These are phyloP conservation scores for Luffia ferchaultella DNA, from an alignment of 2,888 invertebrate species.

Conservation along the genomic window DNA sequence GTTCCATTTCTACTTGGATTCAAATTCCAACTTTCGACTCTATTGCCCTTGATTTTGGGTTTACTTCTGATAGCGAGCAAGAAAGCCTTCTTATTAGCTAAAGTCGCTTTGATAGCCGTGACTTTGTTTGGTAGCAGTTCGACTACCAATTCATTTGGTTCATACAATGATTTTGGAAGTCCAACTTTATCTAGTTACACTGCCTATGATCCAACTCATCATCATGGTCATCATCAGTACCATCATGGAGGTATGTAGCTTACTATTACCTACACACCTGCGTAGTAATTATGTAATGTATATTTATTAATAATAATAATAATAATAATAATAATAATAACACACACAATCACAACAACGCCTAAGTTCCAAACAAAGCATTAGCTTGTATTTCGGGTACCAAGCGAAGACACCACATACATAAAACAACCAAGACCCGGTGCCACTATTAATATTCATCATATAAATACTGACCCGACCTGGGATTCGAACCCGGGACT, in stretches of 20 bases:
- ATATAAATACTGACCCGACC: no score
- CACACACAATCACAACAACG: no score
- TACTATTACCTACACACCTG: no score
- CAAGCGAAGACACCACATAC: no score
- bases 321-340: no score
- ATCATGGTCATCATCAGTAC: constrained; percentile 15
- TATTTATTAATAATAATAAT: no score
- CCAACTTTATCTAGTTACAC: constrained; percentile 40
- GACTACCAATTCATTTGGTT: constrained; percentile 41
- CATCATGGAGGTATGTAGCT: constrained; percentile 28
- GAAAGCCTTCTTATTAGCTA: constrained; percentile 79
- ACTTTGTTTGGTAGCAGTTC: constrained; percentile 68
- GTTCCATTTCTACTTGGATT: constrained; percentile 81
- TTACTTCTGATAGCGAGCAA: constrained; percentile 75
- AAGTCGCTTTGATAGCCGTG: constrained; percentile 75
- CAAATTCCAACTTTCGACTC: constrained; percentile 79
- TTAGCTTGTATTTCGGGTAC: no score
- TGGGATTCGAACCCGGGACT: no score
- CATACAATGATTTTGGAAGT: constrained; percentile 29
- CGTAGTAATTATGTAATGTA: no score
- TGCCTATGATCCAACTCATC: constrained; percentile 30
- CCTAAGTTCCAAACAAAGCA: no score
- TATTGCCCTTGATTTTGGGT: constrained; percentile 78
- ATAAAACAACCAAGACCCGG: no score
- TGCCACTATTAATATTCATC: no score